These are phyloP conservation scores for Cavia aperea DNA, from an alignment of 2,113 vertebrate species.

Conservation along the genomic window DNA sequence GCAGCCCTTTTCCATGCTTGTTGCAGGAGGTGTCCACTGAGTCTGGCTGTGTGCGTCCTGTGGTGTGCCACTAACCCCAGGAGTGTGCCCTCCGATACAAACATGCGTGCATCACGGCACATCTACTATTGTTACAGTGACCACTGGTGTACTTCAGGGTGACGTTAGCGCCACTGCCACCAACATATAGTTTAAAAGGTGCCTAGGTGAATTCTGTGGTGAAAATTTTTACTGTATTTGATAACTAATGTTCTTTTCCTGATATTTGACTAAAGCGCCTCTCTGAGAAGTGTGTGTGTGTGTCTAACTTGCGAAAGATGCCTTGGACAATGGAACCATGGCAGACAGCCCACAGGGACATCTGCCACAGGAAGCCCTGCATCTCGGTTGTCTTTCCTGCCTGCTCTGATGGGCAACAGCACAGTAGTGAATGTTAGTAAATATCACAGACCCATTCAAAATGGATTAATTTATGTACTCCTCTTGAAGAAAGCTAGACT, in stretches of 20 bases:
- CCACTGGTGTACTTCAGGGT: not conserved
- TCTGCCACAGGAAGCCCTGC: not conserved
- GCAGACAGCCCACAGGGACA: not conserved
- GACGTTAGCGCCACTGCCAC: not conserved
- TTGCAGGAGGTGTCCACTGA: not conserved
- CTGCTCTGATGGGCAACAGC: not conserved
- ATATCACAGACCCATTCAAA: too few relatives aligned
- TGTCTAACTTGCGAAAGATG: not conserved
- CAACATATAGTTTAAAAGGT: not conserved
- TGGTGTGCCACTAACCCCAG: not conserved
- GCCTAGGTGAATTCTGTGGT: not conserved
- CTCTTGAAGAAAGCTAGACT: not conserved
- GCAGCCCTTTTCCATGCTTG: not conserved
- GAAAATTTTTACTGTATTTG: constrained; percentile 6
- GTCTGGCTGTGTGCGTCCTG: not conserved
- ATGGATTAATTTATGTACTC: not conserved
- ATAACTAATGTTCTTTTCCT: not conserved
- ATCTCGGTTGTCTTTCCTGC: not conserved
- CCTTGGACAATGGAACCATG: not conserved
- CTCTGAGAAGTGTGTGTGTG: not conserved
- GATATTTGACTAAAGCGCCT: constrained; percentile 4
- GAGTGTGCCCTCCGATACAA: not conserved
- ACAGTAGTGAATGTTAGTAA: not conserved
- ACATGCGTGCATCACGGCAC: not conserved
- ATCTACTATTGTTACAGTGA: not conserved